Evolutionary conservation across 1,140 invertebrate genomes (phyloP), one percentile per base, ranked within the genome.

Genomic region (Acromyrmex heyeri): DNA sequence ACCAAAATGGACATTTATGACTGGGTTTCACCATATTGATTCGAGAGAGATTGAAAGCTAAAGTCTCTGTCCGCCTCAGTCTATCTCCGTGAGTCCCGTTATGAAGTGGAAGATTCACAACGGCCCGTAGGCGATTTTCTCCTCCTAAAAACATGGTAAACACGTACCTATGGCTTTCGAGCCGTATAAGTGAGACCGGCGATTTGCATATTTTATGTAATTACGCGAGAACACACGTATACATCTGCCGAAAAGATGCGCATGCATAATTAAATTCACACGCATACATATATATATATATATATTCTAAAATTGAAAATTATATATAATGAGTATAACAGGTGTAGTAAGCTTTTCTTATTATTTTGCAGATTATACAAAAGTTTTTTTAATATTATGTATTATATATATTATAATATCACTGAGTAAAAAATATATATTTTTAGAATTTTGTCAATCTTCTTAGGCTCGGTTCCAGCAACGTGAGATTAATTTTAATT

Each of bases 81-180:
- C 64, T 78, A 86, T 86, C 30, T 48, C 65, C n/a, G 30, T 50
- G 50, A 75, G 57, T 88, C 12, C 83, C 83, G 69, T 88, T 88
- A 88, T 34, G 53, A 69, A 69, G 50, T 78, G 21, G 73, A 88
- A 81, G 87, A 88, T 78, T 78, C 65, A 72, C 73, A 61, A 61
- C 18, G 18, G 65, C 48, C 78, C 72, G 21, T 70, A 87, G 72
- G 85, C 72, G 55, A 88, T 88, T 88, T 88, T 88, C 87, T 87
- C 87, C 64, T 88, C 72, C 85, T 88, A 88, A 88, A 88, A 88
- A 67, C 85, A 82, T 50, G 44, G 79, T 76, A 88, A 88, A 88
- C 72, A 83, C 78, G 53, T 83, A 59, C 50, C 85, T 79, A 72
- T 21, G 65, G 73, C 82, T 85, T 83, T 87, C 86, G 67, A 73